A percentile compares a stretch with the other conserved stretches of the same genome.
Conservation (phyloP, 2,797 vertebrate genomes). For the Protonibea diacanthus region DNA sequence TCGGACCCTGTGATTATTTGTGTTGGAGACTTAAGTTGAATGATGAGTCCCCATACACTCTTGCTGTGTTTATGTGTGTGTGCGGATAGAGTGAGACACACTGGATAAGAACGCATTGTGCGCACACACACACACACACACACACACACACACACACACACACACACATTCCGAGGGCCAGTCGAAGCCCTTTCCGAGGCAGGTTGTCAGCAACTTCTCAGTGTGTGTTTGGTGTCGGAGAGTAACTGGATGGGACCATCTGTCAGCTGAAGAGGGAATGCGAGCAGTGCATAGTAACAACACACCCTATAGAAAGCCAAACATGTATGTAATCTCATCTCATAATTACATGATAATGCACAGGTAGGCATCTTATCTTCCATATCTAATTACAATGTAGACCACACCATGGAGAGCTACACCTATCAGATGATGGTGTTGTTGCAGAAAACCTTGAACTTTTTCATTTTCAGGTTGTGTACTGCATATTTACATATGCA, state of each 20-base stretch:
- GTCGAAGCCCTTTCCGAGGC: constrained; percentile 60
- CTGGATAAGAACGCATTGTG: constrained; percentile 39
- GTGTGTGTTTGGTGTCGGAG: constrained; percentile 80
- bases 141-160: constrained; percentile 34
- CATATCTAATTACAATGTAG: constrained; percentile 30
- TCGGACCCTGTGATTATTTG: constrained; percentile 79
- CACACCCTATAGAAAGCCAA: constrained; percentile 39
- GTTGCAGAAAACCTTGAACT: neutral
- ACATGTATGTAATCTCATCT: constrained; percentile 46
- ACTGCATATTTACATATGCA: constrained; percentile 10
- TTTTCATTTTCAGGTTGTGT: neutral
- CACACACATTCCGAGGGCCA: constrained; percentile 43
- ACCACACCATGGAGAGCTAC: constrained; percentile 6
- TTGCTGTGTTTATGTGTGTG: constrained; percentile 43
- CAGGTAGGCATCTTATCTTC: constrained; percentile 9
- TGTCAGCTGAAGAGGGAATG: constrained; percentile 66
- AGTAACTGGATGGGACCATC: constrained; percentile 74
- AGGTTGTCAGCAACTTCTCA: constrained; percentile 77
- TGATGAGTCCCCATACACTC: constrained; percentile 74
- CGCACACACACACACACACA: constrained; percentile 23
- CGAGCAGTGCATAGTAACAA: constrained; percentile 57
- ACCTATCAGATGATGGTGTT: constrained; percentile 18
- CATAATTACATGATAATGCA: constrained; percentile 35
- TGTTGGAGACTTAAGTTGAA: constrained; percentile 78
- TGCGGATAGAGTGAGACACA: constrained; percentile 39